Evolutionary conservation across 2,113 vertebrate genomes (phyloP).

Genomic region (Motacilla tschutschensis): DNA sequence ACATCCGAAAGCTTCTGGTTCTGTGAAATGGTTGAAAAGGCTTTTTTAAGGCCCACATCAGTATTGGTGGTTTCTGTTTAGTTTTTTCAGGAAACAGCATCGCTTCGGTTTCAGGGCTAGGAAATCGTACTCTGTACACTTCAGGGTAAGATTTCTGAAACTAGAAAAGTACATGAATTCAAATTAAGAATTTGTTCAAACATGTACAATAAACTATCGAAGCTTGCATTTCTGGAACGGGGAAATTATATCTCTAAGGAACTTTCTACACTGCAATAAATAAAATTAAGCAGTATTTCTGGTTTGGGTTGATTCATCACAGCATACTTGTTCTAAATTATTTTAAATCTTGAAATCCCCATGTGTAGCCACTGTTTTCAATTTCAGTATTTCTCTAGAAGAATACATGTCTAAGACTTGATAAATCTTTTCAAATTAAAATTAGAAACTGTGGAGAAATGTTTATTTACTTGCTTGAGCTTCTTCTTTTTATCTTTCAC

Average conservation of each 20-base stretch:
- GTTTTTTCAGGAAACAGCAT: constrained; percentile 76
- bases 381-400: background rate
- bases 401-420: background rate
- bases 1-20: constrained; percentile 87
- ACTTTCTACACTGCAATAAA: background rate
- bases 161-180: constrained; percentile 59
- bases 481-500: constrained; percentile 85
- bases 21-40: constrained; percentile 87
- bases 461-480: constrained; percentile 79
- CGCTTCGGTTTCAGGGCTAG: constrained; percentile 81
- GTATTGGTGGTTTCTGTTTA: constrained; percentile 75
- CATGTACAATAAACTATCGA: background rate
- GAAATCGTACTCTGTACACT: constrained; percentile 80
- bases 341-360: background rate
- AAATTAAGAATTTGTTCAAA: background rate
- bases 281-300: background rate
- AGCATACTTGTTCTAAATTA: background rate
- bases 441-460: background rate
- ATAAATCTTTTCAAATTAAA: background rate
- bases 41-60: constrained; percentile 79
- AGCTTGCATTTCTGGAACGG: background rate
- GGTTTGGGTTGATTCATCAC: background rate
- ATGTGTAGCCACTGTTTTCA: background rate
- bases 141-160: constrained; percentile 88
- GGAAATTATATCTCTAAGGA: background rate